phyloP scores from a whole-genome alignment of 2,797 vertebrate species.

The Setipinna tenuifilis region DNA sequence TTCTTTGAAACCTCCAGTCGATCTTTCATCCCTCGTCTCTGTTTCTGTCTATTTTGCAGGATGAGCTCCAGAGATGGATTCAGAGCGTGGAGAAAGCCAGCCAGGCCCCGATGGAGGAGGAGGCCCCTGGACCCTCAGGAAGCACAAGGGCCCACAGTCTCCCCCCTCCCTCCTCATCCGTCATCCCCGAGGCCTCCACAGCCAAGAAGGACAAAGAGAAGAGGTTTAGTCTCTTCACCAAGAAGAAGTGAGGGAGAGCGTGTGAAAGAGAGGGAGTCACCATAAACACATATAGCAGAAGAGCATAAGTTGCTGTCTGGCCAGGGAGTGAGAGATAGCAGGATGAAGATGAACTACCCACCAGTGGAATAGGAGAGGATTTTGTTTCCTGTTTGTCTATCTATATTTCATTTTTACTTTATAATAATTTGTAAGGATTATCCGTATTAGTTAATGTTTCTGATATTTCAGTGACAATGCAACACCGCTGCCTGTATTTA shows the following conservation, averaged over 20 bases:
- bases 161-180: conserved; percentile 76
- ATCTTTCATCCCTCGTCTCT: not conserved
- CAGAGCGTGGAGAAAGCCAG: conserved; percentile 81
- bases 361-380: conserved; percentile 52
- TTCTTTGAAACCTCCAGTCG: not conserved
- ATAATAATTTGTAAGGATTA: conserved; percentile 64
- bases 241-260: conserved; percentile 85
- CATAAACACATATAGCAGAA: conserved; percentile 37
- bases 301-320: conserved; percentile 51
- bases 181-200: conserved; percentile 70
- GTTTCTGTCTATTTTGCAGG: conserved; percentile 68
- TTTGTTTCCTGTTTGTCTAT: conserved; percentile 59
- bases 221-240: conserved; percentile 91
- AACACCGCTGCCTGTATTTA: conserved; percentile 74
- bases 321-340: conserved; percentile 44
- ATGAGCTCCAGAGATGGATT: conserved; percentile 91
- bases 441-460: conserved; percentile 57
- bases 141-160: conserved; percentile 84
- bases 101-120: conserved; percentile 69
- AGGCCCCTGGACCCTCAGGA: conserved; percentile 70
- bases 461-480: conserved; percentile 55
- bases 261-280: not conserved
- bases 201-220: conserved; percentile 93
- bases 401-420: conserved; percentile 63
- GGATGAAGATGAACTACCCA: conserved; percentile 61